Conservation (phyloP, 2,888 invertebrate species). For the Parnassius apollo region DNA sequence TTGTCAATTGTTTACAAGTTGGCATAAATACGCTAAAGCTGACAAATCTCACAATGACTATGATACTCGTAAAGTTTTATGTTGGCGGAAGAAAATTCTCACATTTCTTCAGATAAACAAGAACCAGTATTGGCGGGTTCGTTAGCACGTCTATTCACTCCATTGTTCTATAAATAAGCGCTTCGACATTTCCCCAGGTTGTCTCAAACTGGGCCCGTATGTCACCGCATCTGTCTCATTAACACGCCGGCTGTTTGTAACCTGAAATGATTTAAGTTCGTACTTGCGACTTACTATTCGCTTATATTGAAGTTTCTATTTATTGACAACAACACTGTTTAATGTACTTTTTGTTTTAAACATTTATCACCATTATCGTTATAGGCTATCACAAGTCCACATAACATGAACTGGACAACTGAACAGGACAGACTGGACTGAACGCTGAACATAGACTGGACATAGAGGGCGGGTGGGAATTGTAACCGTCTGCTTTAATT, state of each 20-base stretch:
- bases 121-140: slow-evolving; percentile 21
- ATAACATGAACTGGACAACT: no score
- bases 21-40: slow-evolving; percentile 21
- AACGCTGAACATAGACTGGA: no score
- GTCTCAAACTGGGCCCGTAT: slow-evolving; percentile 29
- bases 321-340: no score
- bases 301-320: no score
- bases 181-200: slow-evolving; percentile 10
- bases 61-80: slow-evolving; percentile 11
- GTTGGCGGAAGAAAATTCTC: slow-evolving; percentile 13
- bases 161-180: slow-evolving; percentile 31
- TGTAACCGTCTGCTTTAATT: no score
- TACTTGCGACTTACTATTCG: slow-evolving; percentile 16
- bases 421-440: no score
- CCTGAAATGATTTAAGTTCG: slow-evolving; percentile 24
- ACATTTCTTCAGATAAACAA: slow-evolving; percentile 21
- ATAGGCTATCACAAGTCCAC: no score
- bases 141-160: slow-evolving; percentile 27
- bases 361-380: no score
- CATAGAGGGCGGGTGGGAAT: no score
- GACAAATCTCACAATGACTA: slow-evolving; percentile 17
- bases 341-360: no score
- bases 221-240: slow-evolving; percentile 39
- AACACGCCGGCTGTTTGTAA: slow-evolving; percentile 32
- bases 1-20: slow-evolving; percentile 18